These are phyloP conservation scores for Steinernema carpocapsae DNA, from an alignment of 2,888 invertebrate species.

Conservation along the genomic window DNA sequence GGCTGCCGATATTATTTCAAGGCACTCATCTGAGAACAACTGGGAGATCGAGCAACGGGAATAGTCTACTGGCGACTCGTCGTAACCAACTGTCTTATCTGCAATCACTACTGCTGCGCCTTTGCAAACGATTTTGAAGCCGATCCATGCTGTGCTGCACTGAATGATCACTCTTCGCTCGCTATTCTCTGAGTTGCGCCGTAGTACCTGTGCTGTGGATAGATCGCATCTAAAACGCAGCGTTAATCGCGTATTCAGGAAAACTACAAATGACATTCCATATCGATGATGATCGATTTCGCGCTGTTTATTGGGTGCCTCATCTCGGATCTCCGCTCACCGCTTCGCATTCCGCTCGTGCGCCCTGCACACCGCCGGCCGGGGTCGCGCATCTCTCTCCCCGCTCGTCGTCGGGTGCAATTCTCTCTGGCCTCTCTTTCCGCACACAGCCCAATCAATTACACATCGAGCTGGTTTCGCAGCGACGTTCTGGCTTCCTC, in stretches of 20 bases:
- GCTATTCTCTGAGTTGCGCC: no score
- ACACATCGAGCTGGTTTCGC: constrained; percentile 21
- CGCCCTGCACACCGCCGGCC: constrained; percentile 15
- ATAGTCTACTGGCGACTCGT: not conserved
- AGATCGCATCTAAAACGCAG: not conserved
- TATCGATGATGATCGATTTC: constrained; percentile 32
- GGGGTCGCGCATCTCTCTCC: constrained; percentile 17
- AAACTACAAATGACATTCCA: constrained; percentile 25
- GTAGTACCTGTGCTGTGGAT: no score
- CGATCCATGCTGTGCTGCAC: no score
- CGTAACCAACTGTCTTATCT: constrained; percentile 5
- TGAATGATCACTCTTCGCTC: no score
- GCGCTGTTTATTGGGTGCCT: constrained; percentile 32
- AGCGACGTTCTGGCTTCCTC: not conserved
- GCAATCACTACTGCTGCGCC: constrained; percentile 7
- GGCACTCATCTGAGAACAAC: constrained; percentile 29
- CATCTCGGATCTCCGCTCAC: constrained; percentile 23
- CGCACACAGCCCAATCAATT: constrained; percentile 15
- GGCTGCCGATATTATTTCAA: constrained; percentile 12
- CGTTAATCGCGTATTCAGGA: constrained; percentile 1
- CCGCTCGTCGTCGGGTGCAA: not conserved
- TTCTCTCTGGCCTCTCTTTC: constrained; percentile 21
- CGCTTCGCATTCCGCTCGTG: constrained; percentile 32
- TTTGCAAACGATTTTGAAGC: constrained; percentile 8
- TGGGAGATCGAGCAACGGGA: not conserved